A percentile compares a stretch with the other conserved stretches of the same genome.
Conservation (phyloP, 2,113 vertebrate genomes). For the Cyphomyrus discorhynchus region DNA sequence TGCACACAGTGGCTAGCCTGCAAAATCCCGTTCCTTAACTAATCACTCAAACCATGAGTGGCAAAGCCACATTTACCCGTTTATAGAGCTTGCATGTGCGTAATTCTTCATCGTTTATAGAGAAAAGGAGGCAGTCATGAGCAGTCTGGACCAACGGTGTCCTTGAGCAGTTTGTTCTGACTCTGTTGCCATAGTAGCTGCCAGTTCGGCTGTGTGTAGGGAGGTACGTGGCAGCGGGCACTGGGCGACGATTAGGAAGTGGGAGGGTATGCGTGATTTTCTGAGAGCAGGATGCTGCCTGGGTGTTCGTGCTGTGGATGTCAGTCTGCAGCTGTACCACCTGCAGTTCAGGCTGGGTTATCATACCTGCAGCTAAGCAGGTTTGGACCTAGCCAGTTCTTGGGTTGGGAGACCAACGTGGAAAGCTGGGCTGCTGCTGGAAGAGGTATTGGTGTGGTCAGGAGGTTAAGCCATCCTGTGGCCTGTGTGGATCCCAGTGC, state of each 20-base stretch:
- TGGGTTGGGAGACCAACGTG: neutral
- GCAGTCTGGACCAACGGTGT: neutral
- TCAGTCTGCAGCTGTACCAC: neutral
- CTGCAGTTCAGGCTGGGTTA: neutral
- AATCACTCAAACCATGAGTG: neutral
- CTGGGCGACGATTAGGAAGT: neutral
- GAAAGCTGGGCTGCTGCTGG: neutral
- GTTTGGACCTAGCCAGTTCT: neutral
- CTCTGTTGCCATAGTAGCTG: neutral
- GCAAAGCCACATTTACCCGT: neutral
- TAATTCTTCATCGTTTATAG: neutral
- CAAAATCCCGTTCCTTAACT: neutral
- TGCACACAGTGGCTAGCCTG: neutral
- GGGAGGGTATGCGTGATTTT: neutral
- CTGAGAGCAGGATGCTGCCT: neutral
- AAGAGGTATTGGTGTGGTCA: neutral
- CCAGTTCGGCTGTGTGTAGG: neutral
- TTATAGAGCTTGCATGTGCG: neutral
- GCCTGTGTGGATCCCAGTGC: neutral
- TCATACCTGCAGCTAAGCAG: neutral
- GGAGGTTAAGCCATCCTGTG: neutral
- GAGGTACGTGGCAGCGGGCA: neutral
- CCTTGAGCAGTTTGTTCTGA: neutral
- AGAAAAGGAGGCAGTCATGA: neutral
- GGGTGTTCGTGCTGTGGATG: neutral